Percentiles rank a stretch among this genome's conserved stretches.
Evolutionary conservation across 2,797 vertebrate species (phyloP).

Genomic region (Okamejei kenojei): DNA sequence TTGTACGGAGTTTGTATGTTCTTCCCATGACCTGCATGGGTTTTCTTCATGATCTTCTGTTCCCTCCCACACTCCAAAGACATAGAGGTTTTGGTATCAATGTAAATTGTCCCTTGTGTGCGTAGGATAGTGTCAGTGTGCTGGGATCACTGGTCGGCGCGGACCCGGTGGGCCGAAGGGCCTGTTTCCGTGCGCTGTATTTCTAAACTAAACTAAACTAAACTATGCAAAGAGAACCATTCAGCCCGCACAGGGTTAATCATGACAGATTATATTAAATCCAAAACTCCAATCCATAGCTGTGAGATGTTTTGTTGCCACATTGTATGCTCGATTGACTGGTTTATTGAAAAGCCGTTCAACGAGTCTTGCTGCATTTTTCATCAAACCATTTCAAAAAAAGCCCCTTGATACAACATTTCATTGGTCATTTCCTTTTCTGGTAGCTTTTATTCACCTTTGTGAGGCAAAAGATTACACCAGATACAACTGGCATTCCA

Average conservation of each 20-base stretch:
- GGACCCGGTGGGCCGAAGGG: too few species aligned
- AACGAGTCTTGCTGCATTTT: background rate
- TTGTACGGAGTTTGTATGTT: too few species aligned
- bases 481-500: slow-evolving; percentile 28
- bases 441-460: background rate
- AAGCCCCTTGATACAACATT: background rate
- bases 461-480: background rate
- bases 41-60: too few species aligned
- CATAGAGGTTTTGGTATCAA: too few species aligned
- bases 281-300: background rate
- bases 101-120: too few species aligned
- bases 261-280: background rate
- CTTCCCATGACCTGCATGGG: too few species aligned
- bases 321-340: background rate
- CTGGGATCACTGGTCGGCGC: too few species aligned
- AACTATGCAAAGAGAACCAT: too few species aligned
- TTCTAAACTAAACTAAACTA: background rate
- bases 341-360: slow-evolving; percentile 11
- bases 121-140: too few species aligned
- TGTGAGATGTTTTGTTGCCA: background rate
- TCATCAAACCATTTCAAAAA: background rate
- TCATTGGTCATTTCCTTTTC: background rate
- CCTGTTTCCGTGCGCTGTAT: too few species aligned
- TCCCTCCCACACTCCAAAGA: too few species aligned
- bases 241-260: background rate